Evolutionary conservation across 2,797 vertebrate genomes (phyloP).

Genomic region (Labroides dimidiatus): DNA sequence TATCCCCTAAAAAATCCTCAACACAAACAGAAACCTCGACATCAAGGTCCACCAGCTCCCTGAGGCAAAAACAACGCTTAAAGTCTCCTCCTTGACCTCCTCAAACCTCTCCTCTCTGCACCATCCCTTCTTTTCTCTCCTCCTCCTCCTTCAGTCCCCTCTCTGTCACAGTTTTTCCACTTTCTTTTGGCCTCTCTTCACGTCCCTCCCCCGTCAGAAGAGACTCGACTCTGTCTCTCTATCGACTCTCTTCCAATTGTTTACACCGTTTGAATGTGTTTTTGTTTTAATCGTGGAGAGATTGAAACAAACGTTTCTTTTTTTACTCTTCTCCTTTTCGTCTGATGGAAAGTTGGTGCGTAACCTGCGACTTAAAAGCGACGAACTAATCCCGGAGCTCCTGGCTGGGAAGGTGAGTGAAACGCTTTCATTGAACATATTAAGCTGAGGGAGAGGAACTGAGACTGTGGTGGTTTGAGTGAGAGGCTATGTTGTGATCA

Average conservation of each 20-base stretch:
- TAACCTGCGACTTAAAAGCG: not conserved
- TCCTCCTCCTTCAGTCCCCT: slow-evolving; percentile 12
- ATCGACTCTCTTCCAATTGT: slow-evolving; percentile 28
- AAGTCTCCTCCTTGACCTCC: slow-evolving; percentile 16
- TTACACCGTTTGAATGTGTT: slow-evolving; percentile 28
- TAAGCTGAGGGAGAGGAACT: not conserved
- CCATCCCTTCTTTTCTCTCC: not conserved
- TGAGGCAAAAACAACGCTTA: slow-evolving; percentile 29
- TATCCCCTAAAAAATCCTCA: not conserved
- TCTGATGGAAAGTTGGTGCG: slow-evolving; percentile 20
- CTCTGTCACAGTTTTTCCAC: slow-evolving; percentile 61
- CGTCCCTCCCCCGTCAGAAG: slow-evolving; percentile 71
- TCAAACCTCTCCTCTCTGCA: not conserved
- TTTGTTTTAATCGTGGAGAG: slow-evolving; percentile 1
- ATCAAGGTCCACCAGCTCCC: slow-evolving; percentile 5
- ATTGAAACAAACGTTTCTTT: not conserved
- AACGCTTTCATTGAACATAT: not conserved
- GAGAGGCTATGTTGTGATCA: not conserved
- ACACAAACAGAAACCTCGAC: not conserved
- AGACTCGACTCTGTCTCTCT: slow-evolving; percentile 7
- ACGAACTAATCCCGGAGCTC: not conserved
- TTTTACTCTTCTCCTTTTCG: not conserved
- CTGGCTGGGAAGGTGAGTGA: slow-evolving; percentile 56
- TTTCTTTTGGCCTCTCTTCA: slow-evolving; percentile 30
- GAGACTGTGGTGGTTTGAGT: not conserved